A percentile compares a stretch with the other conserved stretches of the same genome.
phyloP scores from a whole-genome alignment of 2,888 invertebrate genomes.

The Orgyia antiqua region DNA sequence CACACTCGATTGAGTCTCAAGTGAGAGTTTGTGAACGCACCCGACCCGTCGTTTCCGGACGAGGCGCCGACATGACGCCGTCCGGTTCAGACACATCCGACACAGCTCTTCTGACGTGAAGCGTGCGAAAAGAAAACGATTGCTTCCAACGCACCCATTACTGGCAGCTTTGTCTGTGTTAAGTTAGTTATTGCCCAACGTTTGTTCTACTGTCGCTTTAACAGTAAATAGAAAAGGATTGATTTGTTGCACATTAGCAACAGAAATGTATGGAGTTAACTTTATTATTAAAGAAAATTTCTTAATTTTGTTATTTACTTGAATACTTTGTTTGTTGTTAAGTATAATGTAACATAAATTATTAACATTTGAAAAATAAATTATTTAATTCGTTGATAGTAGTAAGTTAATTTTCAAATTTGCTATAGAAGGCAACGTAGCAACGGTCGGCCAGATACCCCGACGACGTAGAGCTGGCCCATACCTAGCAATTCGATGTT shows the following conservation, averaged over 20 bases:
- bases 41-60: slow-evolving; percentile 51
- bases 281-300: too few relatives aligned
- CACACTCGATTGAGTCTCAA: slow-evolving; percentile 50
- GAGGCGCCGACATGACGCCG: slow-evolving; percentile 64
- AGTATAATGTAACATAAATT: too few relatives aligned
- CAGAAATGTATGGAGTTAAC: too few relatives aligned
- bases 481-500: too few relatives aligned
- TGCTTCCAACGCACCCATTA: slow-evolving; percentile 46
- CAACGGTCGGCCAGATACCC: too few relatives aligned
- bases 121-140: slow-evolving; percentile 45
- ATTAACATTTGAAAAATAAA: too few relatives aligned
- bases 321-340: too few relatives aligned
- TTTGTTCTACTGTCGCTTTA: slow-evolving; percentile 32
- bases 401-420: too few relatives aligned
- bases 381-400: too few relatives aligned
- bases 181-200: slow-evolving; percentile 45
- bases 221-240: slow-evolving; percentile 28
- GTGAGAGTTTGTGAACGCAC: slow-evolving; percentile 53
- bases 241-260: slow-evolving; percentile 10
- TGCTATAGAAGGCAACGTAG: too few relatives aligned
- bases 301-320: too few relatives aligned
- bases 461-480: too few relatives aligned
- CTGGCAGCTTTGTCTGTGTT: slow-evolving; percentile 38
- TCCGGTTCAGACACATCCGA: slow-evolving; percentile 45
- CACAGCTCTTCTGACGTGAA: slow-evolving; percentile 29